Evolutionary conservation across 2,797 vertebrate species (phyloP).

Genomic region (Gymnoscopelus braueri): DNA sequence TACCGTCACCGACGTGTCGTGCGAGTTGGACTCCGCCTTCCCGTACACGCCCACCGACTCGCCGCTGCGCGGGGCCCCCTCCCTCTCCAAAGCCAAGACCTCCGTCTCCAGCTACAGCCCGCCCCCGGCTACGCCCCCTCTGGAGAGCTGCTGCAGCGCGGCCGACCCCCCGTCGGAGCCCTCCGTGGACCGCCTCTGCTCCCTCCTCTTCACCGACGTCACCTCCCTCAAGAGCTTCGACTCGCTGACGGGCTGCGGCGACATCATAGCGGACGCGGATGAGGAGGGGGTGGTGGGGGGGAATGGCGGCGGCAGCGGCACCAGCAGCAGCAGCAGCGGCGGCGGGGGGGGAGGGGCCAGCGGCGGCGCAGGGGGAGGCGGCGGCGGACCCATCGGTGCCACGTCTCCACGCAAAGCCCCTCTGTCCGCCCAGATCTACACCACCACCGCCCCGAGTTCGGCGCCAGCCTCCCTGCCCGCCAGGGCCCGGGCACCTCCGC

Average conservation of each 20-base stretch:
- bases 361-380: constrained; percentile 54
- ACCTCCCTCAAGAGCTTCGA: constrained; percentile 99
- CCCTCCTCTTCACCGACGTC: constrained; percentile 97
- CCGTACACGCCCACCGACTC: constrained; percentile 71
- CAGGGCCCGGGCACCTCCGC: constrained; percentile 52
- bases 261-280: constrained; percentile 97
- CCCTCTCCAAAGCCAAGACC: constrained; percentile 71
- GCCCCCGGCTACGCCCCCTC: constrained; percentile 78
- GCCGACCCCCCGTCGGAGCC: constrained; percentile 94
- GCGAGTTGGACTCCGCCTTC: constrained; percentile 68
- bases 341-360: constrained; percentile 68
- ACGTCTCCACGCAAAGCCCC: constrained; percentile 72
- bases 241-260: constrained; percentile 98
- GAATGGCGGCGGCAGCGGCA: constrained; percentile 81
- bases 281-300: constrained; percentile 86
- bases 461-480: constrained; percentile 64
- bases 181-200: constrained; percentile 89
- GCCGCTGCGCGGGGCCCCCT: constrained; percentile 58
- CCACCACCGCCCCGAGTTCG: constrained; percentile 58
- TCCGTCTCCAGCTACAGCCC: constrained; percentile 74
- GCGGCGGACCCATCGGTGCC: constrained; percentile 47
- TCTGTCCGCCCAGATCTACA: constrained; percentile 63
- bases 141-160: constrained; percentile 87
- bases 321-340: constrained; percentile 81
- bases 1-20: constrained; percentile 68